Percentiles rank a stretch among this genome's conserved stretches.
phyloP scores from a whole-genome alignment of 2,113 vertebrate genomes.

The Tetraodon nigroviridis region DNA sequence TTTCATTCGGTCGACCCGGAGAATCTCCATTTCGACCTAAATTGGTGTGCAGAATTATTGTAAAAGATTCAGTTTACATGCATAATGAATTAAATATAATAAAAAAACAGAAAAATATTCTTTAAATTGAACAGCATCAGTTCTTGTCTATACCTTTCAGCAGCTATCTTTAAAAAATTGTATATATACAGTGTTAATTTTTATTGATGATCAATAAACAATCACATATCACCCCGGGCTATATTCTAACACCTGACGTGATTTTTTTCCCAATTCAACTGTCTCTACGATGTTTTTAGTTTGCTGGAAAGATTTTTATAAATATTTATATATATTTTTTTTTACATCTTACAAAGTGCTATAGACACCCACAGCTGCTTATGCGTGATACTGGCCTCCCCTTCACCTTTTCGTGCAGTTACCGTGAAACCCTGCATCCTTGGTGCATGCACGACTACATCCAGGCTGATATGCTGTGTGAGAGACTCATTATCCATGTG shows the following conservation, averaged over 20 bases:
- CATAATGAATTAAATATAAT: neutral
- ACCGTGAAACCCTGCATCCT: neutral
- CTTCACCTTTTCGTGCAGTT: neutral
- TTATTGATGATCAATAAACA: too few relatives aligned
- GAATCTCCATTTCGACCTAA: constrained; percentile 74
- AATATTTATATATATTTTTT: too few relatives aligned
- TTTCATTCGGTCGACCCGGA: constrained; percentile 75
- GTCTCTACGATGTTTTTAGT: too few relatives aligned
- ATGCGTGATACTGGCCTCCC: neutral
- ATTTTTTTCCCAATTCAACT: too few relatives aligned
- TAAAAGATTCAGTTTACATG: neutral
- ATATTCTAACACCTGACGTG: too few relatives aligned
- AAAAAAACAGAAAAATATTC: neutral
- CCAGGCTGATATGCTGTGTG: neutral
- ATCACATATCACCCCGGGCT: too few relatives aligned
- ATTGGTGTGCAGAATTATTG: constrained; percentile 18
- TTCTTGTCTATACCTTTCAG: neutral
- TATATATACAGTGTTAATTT: too few relatives aligned
- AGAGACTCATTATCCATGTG: neutral
- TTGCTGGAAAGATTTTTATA: too few relatives aligned
- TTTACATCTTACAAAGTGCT: too few relatives aligned
- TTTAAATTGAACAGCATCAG: neutral
- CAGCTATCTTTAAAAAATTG: too few relatives aligned
- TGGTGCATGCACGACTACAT: neutral
- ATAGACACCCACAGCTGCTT: neutral